Base-by-base conservation (phyloP, 2,888 invertebrate species). In the Himalopsyche tibetana region DNA sequence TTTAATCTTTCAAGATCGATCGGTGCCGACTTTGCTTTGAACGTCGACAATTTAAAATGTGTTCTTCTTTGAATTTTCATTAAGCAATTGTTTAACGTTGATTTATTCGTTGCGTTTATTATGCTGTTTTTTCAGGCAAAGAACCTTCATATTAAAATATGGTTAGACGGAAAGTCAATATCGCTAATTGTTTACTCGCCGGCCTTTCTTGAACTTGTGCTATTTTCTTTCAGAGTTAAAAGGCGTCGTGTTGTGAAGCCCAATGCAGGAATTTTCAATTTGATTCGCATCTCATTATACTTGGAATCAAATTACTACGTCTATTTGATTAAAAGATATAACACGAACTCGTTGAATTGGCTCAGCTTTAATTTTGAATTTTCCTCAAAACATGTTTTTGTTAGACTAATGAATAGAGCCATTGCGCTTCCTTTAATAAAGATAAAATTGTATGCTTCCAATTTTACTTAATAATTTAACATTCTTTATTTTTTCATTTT, bases 151-250 rank as follows among this genome's bases (percentile, higher is more conserved):
- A 82, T 82, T 82, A 85, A 85, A 85, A 42, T 55, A 69, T 74
- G 74, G 36, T 85, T 85, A 51, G 85, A 42, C 45, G 19, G 17
- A 42, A 56, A 81, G 79, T 84, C 84, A 84, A 84, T 84, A 42
- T 81, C 80, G 56, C 81, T 84, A 84, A 84, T 84, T 45, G 80
- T 28, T 84, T 84, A 80, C 56, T 45, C 28, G 63, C n/a, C 19
- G 69, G 69, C 83, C 19, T 79, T 79, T 40, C 79, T 80, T 51
- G 28, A 55, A 80, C 80, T 84, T 38, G 55, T 36, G 55, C 83
- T 84, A 36, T 74, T 74, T 74, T 74, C 74, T 74, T 74, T 74
- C 74, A 38, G 36, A 74, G 74, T 36, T 28, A 36, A 74, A 74
- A 74, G 74, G 74, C 74, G 74, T 74, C 36, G 74, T 74, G 74